phyloP scores from a whole-genome alignment of 2,888 invertebrate species.

The Drosophila falleni region DNA sequence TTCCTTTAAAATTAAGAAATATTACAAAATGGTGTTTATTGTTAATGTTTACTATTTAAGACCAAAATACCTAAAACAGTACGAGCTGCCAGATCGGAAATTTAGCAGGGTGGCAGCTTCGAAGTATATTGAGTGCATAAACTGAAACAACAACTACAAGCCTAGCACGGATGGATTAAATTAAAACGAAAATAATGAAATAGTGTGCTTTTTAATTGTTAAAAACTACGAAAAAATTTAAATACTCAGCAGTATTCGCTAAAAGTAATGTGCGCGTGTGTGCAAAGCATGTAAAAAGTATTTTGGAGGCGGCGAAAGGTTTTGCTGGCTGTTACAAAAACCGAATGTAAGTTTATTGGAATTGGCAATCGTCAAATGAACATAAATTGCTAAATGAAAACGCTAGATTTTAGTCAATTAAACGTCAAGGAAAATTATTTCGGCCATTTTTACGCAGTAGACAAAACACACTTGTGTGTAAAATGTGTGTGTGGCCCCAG shows the following conservation, averaged over 20 bases:
- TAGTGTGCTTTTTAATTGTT: conserved; percentile 46
- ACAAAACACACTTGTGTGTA: conserved; percentile 42
- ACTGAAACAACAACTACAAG: no score
- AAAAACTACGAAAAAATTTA: conserved; percentile 27
- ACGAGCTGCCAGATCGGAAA: no score
- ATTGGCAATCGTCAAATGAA: conserved; percentile 17
- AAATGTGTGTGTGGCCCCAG: conserved; percentile 38
- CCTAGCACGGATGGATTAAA: conserved; percentile 32
- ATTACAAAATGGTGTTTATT: no score
- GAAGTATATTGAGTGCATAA: no score
- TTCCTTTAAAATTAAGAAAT: no score
- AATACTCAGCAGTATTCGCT: conserved; percentile 31
- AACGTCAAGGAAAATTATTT: conserved; percentile 46
- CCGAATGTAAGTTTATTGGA: conserved; percentile 52
- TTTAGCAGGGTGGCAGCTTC: no score
- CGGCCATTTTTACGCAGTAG: conserved; percentile 63
- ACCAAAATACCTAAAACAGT: no score
- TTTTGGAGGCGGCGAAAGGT: conserved; percentile 58
- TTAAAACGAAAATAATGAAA: conserved; percentile 28
- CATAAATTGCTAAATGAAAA: conserved; percentile 34
- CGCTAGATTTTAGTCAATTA: conserved; percentile 28
- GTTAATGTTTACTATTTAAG: no score
- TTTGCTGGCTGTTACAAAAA: conserved; percentile 45
- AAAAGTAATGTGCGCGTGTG: conserved; percentile 46
- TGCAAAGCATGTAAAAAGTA: conserved; percentile 45